Conservation (phyloP, 92 coral and sea anemone species). For the Umimayanthus chanpuru region DNA sequence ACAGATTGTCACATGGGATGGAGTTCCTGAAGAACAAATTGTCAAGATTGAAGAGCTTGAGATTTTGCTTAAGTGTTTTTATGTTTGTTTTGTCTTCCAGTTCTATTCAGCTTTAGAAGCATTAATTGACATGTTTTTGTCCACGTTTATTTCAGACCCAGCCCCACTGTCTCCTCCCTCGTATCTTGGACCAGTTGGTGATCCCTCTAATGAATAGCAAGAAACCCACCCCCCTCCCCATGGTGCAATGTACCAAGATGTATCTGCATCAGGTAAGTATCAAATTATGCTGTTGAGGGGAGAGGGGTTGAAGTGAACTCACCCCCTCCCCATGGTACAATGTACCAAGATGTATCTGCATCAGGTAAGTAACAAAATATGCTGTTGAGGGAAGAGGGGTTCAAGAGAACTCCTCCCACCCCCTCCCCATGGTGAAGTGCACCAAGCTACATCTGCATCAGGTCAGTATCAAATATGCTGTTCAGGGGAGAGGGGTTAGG, state of each 20-base stretch:
- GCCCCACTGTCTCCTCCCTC: constrained; percentile 88
- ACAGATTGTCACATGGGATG: too few species aligned
- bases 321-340: constrained; percentile 71
- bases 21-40: too few species aligned
- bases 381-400: too few species aligned
- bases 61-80: neutral
- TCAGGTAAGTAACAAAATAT: constrained; percentile 59
- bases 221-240: constrained; percentile 70
- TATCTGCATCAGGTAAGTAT: constrained; percentile 79
- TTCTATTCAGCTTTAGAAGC: too few species aligned
- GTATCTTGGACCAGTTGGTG: constrained; percentile 84
- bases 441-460: constrained; percentile 76
- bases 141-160: constrained; percentile 61
- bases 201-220: constrained; percentile 83
- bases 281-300: neutral
- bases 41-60: too few species aligned
- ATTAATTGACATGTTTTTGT: neutral
- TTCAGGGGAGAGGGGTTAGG: neutral
- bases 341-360: constrained; percentile 77
- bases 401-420: neutral
- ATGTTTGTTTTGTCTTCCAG: neutral
- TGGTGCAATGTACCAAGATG: constrained; percentile 76
- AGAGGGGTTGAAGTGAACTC: too few species aligned
- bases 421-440: constrained; percentile 70
- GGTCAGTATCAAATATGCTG: constrained; percentile 51